A percentile compares a stretch with the other conserved stretches of the same genome.
phyloP scores from a whole-genome alignment of 2,797 vertebrate genomes.

The Sebastes umbrosus region DNA sequence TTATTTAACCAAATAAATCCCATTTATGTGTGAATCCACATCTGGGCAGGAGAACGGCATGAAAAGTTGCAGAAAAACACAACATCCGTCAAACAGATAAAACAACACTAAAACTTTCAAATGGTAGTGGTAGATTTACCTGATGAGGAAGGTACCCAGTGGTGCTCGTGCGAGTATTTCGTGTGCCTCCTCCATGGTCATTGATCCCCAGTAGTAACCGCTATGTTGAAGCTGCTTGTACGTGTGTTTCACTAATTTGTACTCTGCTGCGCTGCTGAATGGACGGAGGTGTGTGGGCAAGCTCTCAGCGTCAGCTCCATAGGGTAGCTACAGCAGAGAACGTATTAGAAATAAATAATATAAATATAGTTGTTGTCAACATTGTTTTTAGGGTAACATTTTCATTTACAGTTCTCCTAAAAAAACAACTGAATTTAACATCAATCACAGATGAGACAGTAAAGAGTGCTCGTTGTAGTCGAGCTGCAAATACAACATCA shows the following conservation, averaged over 20 bases:
- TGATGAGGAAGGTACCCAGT: slow-evolving; percentile 91
- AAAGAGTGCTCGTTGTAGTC: neutral
- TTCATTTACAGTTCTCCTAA: no score
- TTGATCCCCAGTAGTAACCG: slow-evolving; percentile 94
- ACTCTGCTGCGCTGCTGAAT: slow-evolving; percentile 87
- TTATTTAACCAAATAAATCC: neutral
- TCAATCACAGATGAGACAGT: neutral
- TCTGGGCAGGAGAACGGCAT: neutral
- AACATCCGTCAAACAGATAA: neutral
- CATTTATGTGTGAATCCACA: neutral
- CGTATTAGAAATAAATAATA: neutral
- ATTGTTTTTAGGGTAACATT: neutral
- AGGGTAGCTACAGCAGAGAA: slow-evolving; percentile 16
- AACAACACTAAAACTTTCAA: neutral
- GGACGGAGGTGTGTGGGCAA: slow-evolving; percentile 86
- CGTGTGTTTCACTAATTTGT: slow-evolving; percentile 85
- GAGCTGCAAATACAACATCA: neutral
- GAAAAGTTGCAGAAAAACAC: neutral
- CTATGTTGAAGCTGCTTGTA: slow-evolving; percentile 87
- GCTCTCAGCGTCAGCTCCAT: neutral
- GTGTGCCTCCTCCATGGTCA: slow-evolving; percentile 90
- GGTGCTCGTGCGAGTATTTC: slow-evolving; percentile 79
- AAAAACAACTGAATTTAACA: neutral
- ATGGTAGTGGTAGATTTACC: slow-evolving; percentile 46
- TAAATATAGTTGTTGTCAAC: neutral